phyloP scores from a whole-genome alignment of 2,797 vertebrate species.

The Denticeps clupeoides region DNA sequence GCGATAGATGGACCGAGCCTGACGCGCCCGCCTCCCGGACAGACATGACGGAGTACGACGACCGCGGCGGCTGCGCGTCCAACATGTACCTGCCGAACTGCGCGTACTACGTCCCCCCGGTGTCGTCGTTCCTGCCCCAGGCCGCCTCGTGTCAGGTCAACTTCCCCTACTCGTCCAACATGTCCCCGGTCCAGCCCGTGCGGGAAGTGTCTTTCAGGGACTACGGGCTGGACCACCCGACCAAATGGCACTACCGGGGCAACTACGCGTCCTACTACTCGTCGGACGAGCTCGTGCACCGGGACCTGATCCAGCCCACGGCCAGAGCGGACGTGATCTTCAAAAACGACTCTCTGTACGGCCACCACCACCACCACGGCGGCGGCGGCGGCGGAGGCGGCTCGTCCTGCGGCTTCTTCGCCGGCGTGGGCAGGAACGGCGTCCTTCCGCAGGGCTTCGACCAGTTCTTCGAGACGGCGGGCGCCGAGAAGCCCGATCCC shows the following conservation, averaged over 20 bases:
- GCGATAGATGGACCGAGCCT: conserved; percentile 97
- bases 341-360: conserved; percentile 79
- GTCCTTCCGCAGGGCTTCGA: conserved; percentile 96
- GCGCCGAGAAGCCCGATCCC: conserved; percentile 51
- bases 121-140: conserved; percentile 90
- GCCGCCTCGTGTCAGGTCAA: conserved; percentile 91
- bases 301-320: conserved; percentile 86
- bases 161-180: conserved; percentile 92
- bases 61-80: conserved; percentile 83
- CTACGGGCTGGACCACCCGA: conserved; percentile 87
- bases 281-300: conserved; percentile 89
- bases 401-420: conserved; percentile 78
- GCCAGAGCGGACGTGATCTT: conserved; percentile 84
- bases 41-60: conserved; percentile 98
- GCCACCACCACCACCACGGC: too few species aligned
- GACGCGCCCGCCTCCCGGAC: conserved; percentile 60
- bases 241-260: conserved; percentile 94
- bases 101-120: conserved; percentile 90
- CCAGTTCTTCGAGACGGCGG: conserved; percentile 81
- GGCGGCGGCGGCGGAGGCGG: conserved; percentile 62
- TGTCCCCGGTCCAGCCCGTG: conserved; percentile 88
- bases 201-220: conserved; percentile 94
- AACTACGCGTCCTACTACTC: conserved; percentile 91
- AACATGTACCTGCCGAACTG: conserved; percentile 97
- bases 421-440: conserved; percentile 82